A percentile compares a stretch with the other conserved stretches of the same genome.
Evolutionary conservation across 2,888 invertebrate species (phyloP).

Genomic region (Portevinia maculata): DNA sequence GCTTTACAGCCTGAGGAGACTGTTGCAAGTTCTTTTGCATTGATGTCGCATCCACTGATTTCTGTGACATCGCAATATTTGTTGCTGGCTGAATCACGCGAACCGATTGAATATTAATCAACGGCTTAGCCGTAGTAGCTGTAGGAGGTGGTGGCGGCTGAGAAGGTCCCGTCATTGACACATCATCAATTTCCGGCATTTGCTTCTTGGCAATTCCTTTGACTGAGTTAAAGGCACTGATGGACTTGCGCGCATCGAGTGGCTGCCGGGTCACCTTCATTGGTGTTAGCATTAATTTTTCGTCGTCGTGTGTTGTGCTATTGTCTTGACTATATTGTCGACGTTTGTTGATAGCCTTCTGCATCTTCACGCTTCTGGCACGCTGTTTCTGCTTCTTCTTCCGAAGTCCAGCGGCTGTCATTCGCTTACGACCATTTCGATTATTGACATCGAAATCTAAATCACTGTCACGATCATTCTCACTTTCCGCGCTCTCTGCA

Average conservation of each 20-base stretch:
- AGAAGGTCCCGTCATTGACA: background rate
- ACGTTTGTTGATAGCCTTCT: conserved; percentile 52
- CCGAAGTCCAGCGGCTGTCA: conserved; percentile 58
- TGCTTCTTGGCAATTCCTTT: conserved; percentile 70
- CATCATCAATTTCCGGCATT: conserved; percentile 70
- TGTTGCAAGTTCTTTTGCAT: conserved; percentile 38
- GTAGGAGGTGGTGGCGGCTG: conserved; percentile 8
- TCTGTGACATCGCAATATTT: conserved; percentile 22
- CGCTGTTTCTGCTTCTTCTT: conserved; percentile 69
- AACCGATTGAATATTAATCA: conserved; percentile 52
- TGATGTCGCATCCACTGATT: conserved; percentile 58
- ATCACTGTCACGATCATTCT: conserved; percentile 85
- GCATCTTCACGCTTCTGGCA: conserved; percentile 52
- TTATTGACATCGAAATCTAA: conserved; percentile 86
- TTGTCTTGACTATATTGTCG: conserved; percentile 69
- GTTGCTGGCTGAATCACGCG: conserved; percentile 56
- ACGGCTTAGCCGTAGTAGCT: conserved; percentile 14
- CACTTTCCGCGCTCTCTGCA: conserved; percentile 81
- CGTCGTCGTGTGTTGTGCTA: conserved; percentile 35
- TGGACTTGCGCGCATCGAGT: conserved; percentile 24
- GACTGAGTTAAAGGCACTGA: conserved; percentile 9
- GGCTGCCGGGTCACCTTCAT: conserved; percentile 60
- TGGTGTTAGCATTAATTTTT: conserved; percentile 28
- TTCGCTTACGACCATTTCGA: conserved; percentile 79
- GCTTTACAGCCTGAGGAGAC: conserved; percentile 77